Conservation (phyloP, 2,113 vertebrate genomes). For the Pteruthius melanotis region DNA sequence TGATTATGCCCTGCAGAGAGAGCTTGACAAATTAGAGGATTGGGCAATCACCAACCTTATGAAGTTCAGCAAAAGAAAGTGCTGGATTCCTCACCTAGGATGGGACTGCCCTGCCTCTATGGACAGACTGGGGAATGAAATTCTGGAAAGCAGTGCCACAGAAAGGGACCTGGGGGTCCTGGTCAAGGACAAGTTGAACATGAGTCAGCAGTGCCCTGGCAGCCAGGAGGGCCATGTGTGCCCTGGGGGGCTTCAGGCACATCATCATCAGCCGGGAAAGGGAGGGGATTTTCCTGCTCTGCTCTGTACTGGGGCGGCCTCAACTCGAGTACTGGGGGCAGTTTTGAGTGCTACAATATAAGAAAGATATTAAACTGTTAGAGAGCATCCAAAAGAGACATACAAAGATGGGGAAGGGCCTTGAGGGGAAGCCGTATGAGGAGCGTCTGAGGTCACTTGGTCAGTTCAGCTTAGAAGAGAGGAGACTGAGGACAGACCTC, state of each 20-base stretch:
- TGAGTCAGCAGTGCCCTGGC: not conserved
- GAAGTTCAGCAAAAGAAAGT: not conserved
- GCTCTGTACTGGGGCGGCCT: fast-evolving
- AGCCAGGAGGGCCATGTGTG: not conserved
- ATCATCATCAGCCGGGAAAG: fast-evolving
- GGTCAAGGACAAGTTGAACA: fast-evolving
- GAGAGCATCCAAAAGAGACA: too few relatives aligned
- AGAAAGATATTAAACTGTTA: not conserved
- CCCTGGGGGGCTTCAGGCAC: not conserved
- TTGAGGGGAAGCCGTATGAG: fast-evolving
- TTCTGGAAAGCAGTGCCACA: not conserved
- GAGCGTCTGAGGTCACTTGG: not conserved
- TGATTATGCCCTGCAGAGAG: not conserved
- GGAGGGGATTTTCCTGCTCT: not conserved
- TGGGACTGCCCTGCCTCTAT: fast-evolving
- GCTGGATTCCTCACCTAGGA: not conserved
- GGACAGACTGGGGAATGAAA: not conserved
- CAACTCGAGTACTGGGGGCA: fast-evolving
- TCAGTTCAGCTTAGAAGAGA: not conserved
- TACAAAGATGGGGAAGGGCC: not conserved
- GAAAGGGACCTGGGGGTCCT: not conserved
- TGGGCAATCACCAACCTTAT: not conserved
- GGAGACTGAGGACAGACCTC: not conserved
- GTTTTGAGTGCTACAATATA: fast-evolving
- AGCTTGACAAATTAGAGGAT: not conserved